phyloP scores from a whole-genome alignment of 1,140 invertebrate genomes.

The Dufourea novaeangliae region DNA sequence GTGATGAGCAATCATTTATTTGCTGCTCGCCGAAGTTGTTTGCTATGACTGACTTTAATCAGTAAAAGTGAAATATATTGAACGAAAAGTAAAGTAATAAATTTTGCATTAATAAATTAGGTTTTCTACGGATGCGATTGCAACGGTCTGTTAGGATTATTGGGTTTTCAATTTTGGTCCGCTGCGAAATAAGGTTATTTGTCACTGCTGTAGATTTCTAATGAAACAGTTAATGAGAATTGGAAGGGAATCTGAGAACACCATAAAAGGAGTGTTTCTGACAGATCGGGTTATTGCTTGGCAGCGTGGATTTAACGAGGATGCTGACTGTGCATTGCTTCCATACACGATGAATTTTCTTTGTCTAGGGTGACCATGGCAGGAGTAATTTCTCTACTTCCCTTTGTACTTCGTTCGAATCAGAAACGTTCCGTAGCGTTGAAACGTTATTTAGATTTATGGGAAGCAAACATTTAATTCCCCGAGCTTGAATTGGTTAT shows the following conservation, averaged over 20 bases:
- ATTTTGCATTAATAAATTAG: too few relatives aligned
- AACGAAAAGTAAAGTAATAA: too few relatives aligned
- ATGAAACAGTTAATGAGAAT: conserved; percentile 26
- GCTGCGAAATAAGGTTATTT: not conserved
- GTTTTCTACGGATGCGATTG: too few relatives aligned
- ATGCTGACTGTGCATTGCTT: conserved; percentile 13
- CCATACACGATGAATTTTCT: conserved; percentile 8
- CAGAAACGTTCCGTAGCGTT: not conserved
- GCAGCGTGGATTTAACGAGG: conserved; percentile 29
- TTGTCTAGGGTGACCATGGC: conserved; percentile 12
- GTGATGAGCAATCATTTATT: too few relatives aligned
- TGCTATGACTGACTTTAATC: too few relatives aligned
- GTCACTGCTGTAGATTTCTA: not conserved
- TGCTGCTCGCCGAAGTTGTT: too few relatives aligned
- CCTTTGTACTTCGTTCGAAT: conserved; percentile 4
- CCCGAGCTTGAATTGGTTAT: not conserved
- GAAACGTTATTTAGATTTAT: not conserved
- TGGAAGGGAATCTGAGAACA: not conserved
- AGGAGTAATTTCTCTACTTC: conserved; percentile 5
- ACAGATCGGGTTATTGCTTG: conserved; percentile 41
- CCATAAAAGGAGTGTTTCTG: conserved; percentile 33
- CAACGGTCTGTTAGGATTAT: too few relatives aligned
- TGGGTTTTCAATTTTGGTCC: too few relatives aligned
- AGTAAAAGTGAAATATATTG: too few relatives aligned
- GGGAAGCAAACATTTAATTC: not conserved